phyloP scores from a whole-genome alignment of 1,140 invertebrate genomes.

The Anoplolepis gracilipes region DNA sequence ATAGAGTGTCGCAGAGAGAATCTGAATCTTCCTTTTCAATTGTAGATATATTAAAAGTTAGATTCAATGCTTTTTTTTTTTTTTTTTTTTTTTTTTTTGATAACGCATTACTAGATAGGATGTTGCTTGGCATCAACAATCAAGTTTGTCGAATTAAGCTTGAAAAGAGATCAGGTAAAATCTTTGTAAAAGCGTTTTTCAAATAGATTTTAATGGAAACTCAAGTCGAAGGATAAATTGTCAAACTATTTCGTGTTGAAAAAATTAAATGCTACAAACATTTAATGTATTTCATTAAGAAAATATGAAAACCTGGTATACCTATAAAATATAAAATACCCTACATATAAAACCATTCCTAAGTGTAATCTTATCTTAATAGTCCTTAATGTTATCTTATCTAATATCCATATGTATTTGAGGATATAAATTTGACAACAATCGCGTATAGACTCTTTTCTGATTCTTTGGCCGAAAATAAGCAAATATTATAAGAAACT shows the following conservation, averaged over 20 bases:
- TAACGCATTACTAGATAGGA: neutral
- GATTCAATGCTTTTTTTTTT: neutral
- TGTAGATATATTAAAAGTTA: neutral
- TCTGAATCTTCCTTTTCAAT: neutral
- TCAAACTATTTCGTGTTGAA: neutral
- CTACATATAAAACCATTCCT: conserved; percentile 16
- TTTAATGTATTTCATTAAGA: neutral
- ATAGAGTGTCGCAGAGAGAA: neutral
- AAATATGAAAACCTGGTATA: conserved; percentile 27
- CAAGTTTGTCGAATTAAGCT: conserved; percentile 1
- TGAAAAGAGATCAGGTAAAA: neutral
- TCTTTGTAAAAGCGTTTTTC: neutral
- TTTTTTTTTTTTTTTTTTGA: no score
- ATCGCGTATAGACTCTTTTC: conserved; percentile 21
- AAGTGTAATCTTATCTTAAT: conserved; percentile 41
- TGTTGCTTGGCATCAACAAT: neutral
- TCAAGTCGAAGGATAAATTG: neutral
- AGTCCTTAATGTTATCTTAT: conserved; percentile 20
- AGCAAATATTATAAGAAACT: conserved; percentile 21
- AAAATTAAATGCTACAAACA: conserved; percentile 11
- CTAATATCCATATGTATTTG: conserved; percentile 42
- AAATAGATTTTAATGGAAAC: neutral
- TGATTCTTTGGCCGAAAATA: conserved; percentile 25
- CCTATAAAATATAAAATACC: no score
- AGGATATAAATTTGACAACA: conserved; percentile 46